Base-by-base conservation (phyloP, 2,888 invertebrate species). In the Strigamia maritima region DNA sequence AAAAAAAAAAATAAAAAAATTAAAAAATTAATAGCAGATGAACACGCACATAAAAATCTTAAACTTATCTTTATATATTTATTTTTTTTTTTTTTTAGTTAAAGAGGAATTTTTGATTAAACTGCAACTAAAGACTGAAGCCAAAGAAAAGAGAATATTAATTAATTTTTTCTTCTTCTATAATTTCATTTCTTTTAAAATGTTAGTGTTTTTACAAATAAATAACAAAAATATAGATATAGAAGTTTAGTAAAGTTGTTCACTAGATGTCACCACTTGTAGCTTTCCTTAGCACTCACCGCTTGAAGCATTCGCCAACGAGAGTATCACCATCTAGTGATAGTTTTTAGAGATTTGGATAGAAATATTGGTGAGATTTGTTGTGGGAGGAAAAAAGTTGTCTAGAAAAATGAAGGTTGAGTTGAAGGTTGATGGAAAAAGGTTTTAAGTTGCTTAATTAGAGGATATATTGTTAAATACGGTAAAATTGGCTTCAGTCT, bases 241-340 rank as follows among this genome's bases (percentile, higher is more conserved):
- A 19, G 19, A 60, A 60, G 49, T 49, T 14, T 49, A 10, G n/a
- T n/a, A 49, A 10, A 49, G 24, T 65, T n/a, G 49, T 65, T 65
- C 10, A 65, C 65, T 26, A 65, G 65, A 65, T 65, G 65, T 65
- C 65, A 65, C 65, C 65, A 65, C 28, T 65, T 65, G 65, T 65
- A 26, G 65, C 28, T 26, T 65, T 65, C 65, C 65, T 2, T 65
- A 28, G 65, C 65, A 65, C 65, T 65, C 49, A 65, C 65, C 65
- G 24, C 65, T 75, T 40, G 22, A 31, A 75, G 75, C 35, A 75
- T 40, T 75, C 75, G 75, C 75, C 75, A 75, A 75, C 75, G 75
- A 75, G 75, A 75, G 75, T 38, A 35, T 75, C 75, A 75, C 40
- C 75, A 75, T 75, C 75, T 38, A 75, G 35, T 75, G 75, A 12